Conservation (phyloP, 2,888 invertebrate species). For the Sicus ferrugineus region DNA sequence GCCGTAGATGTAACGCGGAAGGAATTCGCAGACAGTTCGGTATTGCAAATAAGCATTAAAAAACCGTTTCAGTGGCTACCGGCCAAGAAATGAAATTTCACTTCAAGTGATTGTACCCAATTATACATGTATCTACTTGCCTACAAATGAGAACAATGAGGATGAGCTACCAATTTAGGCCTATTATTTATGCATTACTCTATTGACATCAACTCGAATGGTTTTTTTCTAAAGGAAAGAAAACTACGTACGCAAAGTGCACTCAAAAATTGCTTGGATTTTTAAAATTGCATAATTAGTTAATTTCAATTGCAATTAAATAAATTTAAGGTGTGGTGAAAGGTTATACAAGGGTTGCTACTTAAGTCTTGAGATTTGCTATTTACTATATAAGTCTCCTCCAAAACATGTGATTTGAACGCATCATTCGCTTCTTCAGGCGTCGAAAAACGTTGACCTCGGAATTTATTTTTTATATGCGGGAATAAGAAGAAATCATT, state of each 20-base stretch:
- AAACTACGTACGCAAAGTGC: neutral
- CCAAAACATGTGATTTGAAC: too few species aligned
- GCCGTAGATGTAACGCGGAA: neutral
- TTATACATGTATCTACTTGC: neutral
- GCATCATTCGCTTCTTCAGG: too few species aligned
- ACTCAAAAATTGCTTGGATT: neutral
- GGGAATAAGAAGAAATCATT: too few species aligned
- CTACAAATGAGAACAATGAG: neutral
- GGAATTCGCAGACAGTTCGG: neutral
- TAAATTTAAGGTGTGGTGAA: slow-evolving; percentile 38
- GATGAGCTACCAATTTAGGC: neutral
- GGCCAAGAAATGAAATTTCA: slow-evolving; percentile 41
- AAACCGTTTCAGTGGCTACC: slow-evolving; percentile 34
- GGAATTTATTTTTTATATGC: too few species aligned
- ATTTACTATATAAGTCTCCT: too few species aligned
- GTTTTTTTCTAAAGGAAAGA: neutral
- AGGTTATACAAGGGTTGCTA: slow-evolving; percentile 46
- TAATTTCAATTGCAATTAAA: slow-evolving; percentile 1
- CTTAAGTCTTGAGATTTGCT: too few species aligned
- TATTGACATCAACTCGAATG: neutral
- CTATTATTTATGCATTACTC: neutral
- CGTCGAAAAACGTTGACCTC: too few species aligned
- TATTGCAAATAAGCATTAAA: too few species aligned
- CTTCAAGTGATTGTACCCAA: slow-evolving; percentile 35
- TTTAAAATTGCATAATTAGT: slow-evolving; percentile 42